These are phyloP conservation scores for Alviniconcha marisindica DNA, from an alignment of 1,140 invertebrate species.

Conservation along the genomic window DNA sequence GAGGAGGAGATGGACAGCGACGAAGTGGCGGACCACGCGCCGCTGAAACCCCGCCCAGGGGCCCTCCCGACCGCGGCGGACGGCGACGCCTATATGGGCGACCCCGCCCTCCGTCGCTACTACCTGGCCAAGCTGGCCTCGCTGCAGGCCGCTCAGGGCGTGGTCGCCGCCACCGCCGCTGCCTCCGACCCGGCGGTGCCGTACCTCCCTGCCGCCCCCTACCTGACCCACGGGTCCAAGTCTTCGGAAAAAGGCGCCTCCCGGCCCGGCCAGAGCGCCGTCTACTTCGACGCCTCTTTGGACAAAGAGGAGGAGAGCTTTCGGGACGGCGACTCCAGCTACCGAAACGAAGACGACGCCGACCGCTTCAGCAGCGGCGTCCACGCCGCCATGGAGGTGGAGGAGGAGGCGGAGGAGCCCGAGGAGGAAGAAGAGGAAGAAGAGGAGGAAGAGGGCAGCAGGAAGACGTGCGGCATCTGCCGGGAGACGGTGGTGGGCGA, in stretches of 20 bases:
- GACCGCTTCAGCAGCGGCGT: background rate
- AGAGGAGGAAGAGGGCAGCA: conserved; percentile 53
- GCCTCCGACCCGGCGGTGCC: background rate
- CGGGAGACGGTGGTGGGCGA: conserved; percentile 57
- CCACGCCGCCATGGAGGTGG: conserved; percentile 39
- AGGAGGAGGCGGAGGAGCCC: conserved; percentile 33
- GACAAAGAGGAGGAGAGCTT: conserved; percentile 22
- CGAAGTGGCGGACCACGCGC: conserved; percentile 33
- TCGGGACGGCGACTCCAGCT: background rate
- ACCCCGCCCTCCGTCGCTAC: background rate
- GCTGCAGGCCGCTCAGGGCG: background rate
- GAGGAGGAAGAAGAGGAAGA: conserved; percentile 46
- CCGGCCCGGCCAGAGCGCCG: background rate
- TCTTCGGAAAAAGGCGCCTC: conserved; percentile 27
- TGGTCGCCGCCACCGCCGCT: background rate
- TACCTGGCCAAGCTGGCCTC: background rate
- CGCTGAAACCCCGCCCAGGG: background rate
- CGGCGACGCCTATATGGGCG: background rate
- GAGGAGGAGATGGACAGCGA: conserved; percentile 40
- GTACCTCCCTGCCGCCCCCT: background rate
- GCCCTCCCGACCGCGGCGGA: background rate
- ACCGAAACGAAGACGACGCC: conserved; percentile 19
- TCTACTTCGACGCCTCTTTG: background rate
- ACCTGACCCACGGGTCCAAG: background rate
- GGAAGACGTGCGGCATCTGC: conserved; percentile 66